Evolutionary conservation across 2,888 invertebrate species (phyloP), one percentile per base, ranked within the genome.

Genomic region (Cantharis flavilabris): DNA sequence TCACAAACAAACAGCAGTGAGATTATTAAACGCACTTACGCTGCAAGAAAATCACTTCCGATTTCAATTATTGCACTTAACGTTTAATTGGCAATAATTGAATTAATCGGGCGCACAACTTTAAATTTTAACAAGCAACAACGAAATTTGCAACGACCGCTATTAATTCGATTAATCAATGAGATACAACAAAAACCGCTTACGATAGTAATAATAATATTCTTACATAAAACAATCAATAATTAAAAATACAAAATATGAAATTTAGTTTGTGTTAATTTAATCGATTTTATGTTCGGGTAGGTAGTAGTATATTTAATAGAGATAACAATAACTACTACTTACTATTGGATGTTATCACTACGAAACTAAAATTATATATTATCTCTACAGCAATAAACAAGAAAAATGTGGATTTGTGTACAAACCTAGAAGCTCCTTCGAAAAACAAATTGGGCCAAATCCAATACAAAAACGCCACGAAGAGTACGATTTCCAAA

Each of bases 371-470:
- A 33, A 33, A 33, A 33, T n/a, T 13, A 33, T 13, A 33, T 33
- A 33, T 33, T 33, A 33, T 33, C 33, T 33, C 33, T 33, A 33
- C 13, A 33, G 33, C 33, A 33, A 13, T 5, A 33, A 33, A 33
- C 33, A 33, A 33, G 33, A 33, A 33, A 33, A 33, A 33, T 33
- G 33, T 33, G 33, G 33, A 73, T 69, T 20, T 20, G 18, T n/a
- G 63, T 74, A 83, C 82, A 67, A 77, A 85, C 87, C 87, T 86
- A 70, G 82, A 83, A 62, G 85, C 81, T 62, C 86, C 86, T 76
- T 84, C 83, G 0, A 82, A 83, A 80, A 87, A 86, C 64, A 85
- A 79, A 69, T 83, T 83, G n/a, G 87, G 87, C 80, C 86, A 87
- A 26, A 85, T 82, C 87, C 87, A 87, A 80, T 87, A 85, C 69